Evolutionary conservation across 1,140 invertebrate species (phyloP).

Genomic region (Saxidomus purpurata): DNA sequence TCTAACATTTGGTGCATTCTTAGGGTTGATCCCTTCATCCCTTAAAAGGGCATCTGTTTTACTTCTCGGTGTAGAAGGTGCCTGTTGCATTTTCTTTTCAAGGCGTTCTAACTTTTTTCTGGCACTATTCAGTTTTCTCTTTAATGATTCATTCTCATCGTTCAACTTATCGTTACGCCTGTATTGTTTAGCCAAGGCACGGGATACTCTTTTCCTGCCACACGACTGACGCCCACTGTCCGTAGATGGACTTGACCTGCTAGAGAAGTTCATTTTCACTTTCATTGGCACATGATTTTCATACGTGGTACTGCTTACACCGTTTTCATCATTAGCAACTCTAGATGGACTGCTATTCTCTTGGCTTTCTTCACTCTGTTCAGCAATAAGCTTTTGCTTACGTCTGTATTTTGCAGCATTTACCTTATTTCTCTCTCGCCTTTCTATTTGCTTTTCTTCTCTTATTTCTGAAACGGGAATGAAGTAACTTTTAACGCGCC

Average conservation of each 20-base stretch:
- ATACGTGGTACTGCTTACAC: constrained; percentile 1
- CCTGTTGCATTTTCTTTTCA: neutral
- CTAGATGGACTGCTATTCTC: neutral
- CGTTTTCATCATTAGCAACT: neutral
- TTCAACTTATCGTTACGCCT: neutral
- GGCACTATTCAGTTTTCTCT: constrained; percentile 41
- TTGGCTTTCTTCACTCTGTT: neutral
- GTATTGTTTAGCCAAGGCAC: constrained; percentile 35
- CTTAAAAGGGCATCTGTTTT: neutral
- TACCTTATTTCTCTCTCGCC: neutral
- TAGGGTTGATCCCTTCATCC: neutral
- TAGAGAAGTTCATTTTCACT: neutral
- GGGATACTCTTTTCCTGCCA: constrained; percentile 13
- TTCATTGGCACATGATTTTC: neutral
- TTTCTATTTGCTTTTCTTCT: constrained; percentile 5
- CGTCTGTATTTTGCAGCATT: constrained; percentile 23
- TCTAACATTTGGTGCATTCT: neutral
- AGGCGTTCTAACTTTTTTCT: neutral
- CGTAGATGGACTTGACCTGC: neutral
- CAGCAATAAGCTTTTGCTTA: neutral
- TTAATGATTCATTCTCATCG: constrained; percentile 40
- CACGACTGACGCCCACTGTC: neutral
- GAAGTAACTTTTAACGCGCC: constrained; percentile 18
- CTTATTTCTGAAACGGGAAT: constrained; percentile 2
- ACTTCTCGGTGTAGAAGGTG: constrained; percentile 17